Percentiles rank a stretch among this genome's conserved stretches.
phyloP scores from a whole-genome alignment of 2,888 invertebrate species.

The Automeris io region DNA sequence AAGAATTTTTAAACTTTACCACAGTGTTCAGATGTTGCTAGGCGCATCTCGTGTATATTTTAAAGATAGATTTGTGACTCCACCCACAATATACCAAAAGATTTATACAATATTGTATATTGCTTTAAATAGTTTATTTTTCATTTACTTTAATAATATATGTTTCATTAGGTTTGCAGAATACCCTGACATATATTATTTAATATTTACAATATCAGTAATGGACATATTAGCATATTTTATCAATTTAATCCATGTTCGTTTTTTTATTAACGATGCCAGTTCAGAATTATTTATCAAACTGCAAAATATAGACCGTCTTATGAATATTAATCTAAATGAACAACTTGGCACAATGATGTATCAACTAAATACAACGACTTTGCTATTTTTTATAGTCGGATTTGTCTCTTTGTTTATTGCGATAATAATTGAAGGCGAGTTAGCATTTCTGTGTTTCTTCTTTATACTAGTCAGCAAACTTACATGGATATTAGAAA shows the following conservation, averaged over 20 bases:
- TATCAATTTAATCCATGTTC: slow-evolving; percentile 31
- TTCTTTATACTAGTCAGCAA: slow-evolving; percentile 22
- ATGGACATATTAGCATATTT: slow-evolving; percentile 23
- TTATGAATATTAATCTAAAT: slow-evolving; percentile 36
- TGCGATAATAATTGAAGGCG: slow-evolving; percentile 9
- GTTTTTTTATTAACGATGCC: slow-evolving; percentile 35
- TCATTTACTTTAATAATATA: slow-evolving; percentile 12
- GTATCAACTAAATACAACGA: slow-evolving; percentile 18
- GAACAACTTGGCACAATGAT: slow-evolving; percentile 24
- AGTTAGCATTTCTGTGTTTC: slow-evolving; percentile 13
- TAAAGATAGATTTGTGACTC: slow-evolving; percentile 35
- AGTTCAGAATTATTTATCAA: slow-evolving; percentile 40
- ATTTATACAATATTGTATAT: slow-evolving; percentile 27
- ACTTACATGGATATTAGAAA: slow-evolving; percentile 31
- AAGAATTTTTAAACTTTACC: slow-evolving; percentile 27
- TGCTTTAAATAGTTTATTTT: slow-evolving; percentile 14
- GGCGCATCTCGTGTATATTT: slow-evolving; percentile 41
- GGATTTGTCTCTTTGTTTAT: slow-evolving; percentile 14
- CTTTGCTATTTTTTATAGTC: slow-evolving; percentile 17
- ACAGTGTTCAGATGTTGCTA: slow-evolving; percentile 27
- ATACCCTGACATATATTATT: slow-evolving; percentile 14
- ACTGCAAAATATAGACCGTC: slow-evolving; percentile 45
- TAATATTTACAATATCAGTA: slow-evolving; percentile 16
- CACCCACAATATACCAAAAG: slow-evolving; percentile 39
- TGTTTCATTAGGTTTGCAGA: slow-evolving; percentile 15